phyloP scores from a whole-genome alignment of 2,797 vertebrate species.

The Eleutherodactylus coqui region DNA sequence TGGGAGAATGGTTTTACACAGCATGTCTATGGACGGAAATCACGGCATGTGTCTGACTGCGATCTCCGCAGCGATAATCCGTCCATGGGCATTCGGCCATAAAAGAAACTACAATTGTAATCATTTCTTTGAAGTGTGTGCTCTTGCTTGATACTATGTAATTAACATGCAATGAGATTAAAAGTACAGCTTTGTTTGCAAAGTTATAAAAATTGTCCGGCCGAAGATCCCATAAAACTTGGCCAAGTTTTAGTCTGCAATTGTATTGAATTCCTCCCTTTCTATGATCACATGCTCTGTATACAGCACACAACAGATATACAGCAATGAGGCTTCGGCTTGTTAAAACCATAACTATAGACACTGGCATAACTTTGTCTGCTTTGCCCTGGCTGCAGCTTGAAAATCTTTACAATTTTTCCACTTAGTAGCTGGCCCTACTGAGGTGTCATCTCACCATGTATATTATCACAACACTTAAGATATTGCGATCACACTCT shows the following conservation, averaged over 20 bases:
- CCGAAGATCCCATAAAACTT: background rate
- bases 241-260: background rate
- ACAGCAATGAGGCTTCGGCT: slow-evolving; percentile 45
- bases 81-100: no score
- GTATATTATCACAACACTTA: slow-evolving; percentile 86
- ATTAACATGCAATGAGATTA: background rate
- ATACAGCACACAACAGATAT: background rate
- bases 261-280: background rate
- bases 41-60: no score
- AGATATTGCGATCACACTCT: slow-evolving; percentile 84
- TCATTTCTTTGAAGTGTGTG: background rate
- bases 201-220: background rate
- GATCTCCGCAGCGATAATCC: no score
- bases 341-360: slow-evolving; percentile 70
- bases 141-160: no score
- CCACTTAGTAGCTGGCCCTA: slow-evolving; percentile 81
- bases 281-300: slow-evolving; percentile 21
- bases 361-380: slow-evolving; percentile 73
- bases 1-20: no score
- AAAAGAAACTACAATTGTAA: background rate
- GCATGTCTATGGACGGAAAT: no score
- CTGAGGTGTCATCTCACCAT: slow-evolving; percentile 85
- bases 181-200: background rate
- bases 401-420: slow-evolving; percentile 81
- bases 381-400: slow-evolving; percentile 71